Evolutionary conservation across 2,888 invertebrate genomes (phyloP), one percentile per base, ranked within the genome.

Genomic region (Stratiomys singularior): DNA sequence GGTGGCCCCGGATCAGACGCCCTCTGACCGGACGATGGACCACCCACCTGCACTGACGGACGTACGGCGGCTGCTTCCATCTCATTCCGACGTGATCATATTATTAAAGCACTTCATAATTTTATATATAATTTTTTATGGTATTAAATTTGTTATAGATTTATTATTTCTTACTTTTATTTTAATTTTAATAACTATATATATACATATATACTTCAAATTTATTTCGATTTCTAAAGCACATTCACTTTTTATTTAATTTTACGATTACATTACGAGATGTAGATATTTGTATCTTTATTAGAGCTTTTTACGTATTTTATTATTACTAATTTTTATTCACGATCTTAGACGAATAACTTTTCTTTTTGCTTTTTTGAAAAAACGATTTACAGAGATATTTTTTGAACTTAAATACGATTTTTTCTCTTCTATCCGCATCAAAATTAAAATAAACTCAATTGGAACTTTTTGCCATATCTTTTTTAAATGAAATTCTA

Each of bases 61-160:
- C 87, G 87, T 84, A 87, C 86, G 84, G 87, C 87, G 84, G 87
- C 87, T 86, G 87, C 87, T 87, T 87, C 87, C 87, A 87, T 87
- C 86, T 87, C 87, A 87, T 87, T 87, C 87, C 87, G 87, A 86
- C 86, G 85, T 82, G 80, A 81, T 85, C 81, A 82, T 81, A 78
- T 79, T 77, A 79, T 77, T 47, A 79, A 81, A 78, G 79, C 79
- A 79, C 78, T 63, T 72, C 77, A 78, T 79, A 69, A 79, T 58
- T 78, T 77, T 69, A 60, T 30, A 25, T 21, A n/a, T 76, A 23
- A 37, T 63, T 58, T 52, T 69, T 64, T 63, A 63, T 66, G 60
- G 23, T 37, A 69, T 30, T 60, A n/a, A 37, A 28, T 76, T 37
- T 78, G 52, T 63, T 30, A 52, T 64, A 64, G 25, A 25, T 76